phyloP scores from a whole-genome alignment of 2,888 invertebrate genomes.

The Penaeus monodon region DNA sequence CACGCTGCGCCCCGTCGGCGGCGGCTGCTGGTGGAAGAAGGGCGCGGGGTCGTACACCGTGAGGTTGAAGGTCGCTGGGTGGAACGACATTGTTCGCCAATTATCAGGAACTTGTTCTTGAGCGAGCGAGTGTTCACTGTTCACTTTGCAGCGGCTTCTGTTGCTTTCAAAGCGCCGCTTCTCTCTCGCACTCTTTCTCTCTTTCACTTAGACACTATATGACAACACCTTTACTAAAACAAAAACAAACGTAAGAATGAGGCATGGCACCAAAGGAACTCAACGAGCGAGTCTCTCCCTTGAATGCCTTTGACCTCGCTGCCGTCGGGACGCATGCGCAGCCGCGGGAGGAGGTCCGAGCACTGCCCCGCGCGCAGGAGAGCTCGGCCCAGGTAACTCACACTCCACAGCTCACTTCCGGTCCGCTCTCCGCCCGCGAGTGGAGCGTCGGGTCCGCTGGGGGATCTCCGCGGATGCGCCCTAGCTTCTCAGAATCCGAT shows the following conservation, averaged over 20 bases:
- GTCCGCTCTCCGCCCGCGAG: slow-evolving; percentile 1
- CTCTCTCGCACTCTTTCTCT: too few species aligned
- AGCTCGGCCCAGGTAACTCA: background rate
- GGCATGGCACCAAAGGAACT: too few species aligned
- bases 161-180: too few species aligned
- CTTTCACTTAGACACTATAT: too few species aligned
- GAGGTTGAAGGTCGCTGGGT: slow-evolving; percentile 48
- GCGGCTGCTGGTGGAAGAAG: slow-evolving; percentile 34
- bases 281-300: too few species aligned
- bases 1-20: too few species aligned
- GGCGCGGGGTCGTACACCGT: slow-evolving; percentile 40
- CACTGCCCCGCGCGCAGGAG: background rate
- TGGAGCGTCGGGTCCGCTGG: background rate
- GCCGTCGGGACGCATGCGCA: too few species aligned
- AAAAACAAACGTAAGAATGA: too few species aligned
- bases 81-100: slow-evolving; percentile 25
- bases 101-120: too few species aligned
- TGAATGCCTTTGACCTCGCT: too few species aligned
- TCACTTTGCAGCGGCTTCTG: background rate
- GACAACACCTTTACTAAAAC: too few species aligned
- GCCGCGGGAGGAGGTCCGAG: too few species aligned
- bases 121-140: background rate
- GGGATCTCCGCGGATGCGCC: slow-evolving; percentile 2
- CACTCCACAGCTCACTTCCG: background rate
- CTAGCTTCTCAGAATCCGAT: slow-evolving; percentile 6